These are phyloP conservation scores for Mesembrinibis cayennensis DNA, from an alignment of 2,113 vertebrate species.

Conservation along the genomic window DNA sequence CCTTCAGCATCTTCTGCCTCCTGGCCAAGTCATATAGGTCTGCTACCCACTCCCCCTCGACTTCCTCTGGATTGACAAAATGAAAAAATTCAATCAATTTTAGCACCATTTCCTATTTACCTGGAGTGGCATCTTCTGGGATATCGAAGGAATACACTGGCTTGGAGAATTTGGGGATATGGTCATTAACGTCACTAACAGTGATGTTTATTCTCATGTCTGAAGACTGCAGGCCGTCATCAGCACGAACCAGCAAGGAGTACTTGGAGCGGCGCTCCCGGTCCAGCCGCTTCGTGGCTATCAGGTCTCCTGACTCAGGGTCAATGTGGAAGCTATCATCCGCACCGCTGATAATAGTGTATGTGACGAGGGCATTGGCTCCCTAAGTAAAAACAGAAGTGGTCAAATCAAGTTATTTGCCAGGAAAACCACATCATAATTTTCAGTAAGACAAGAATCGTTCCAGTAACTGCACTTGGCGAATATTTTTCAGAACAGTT, in stretches of 20 bases:
- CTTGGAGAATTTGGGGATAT: slow-evolving; percentile 91
- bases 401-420: neutral
- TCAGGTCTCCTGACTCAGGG: slow-evolving; percentile 92
- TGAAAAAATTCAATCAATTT: neutral
- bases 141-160: slow-evolving; percentile 92
- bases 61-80: neutral
- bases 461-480: neutral
- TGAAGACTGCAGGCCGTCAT: slow-evolving; percentile 93
- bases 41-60: neutral
- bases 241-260: slow-evolving; percentile 90
- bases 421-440: slow-evolving; percentile 18
- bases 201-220: slow-evolving; percentile 95
- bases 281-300: slow-evolving; percentile 90
- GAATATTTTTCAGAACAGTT: neutral
- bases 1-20: neutral
- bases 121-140: slow-evolving; percentile 87
- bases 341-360: slow-evolving; percentile 94
- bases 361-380: slow-evolving; percentile 94
- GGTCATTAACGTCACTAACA: slow-evolving; percentile 93
- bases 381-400: slow-evolving; percentile 77
- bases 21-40: neutral
- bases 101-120: slow-evolving; percentile 62
- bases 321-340: slow-evolving; percentile 96
- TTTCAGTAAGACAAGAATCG: neutral
- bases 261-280: slow-evolving; percentile 92